phyloP scores from a whole-genome alignment of 2,888 invertebrate species.

The Chrysolina americana region DNA sequence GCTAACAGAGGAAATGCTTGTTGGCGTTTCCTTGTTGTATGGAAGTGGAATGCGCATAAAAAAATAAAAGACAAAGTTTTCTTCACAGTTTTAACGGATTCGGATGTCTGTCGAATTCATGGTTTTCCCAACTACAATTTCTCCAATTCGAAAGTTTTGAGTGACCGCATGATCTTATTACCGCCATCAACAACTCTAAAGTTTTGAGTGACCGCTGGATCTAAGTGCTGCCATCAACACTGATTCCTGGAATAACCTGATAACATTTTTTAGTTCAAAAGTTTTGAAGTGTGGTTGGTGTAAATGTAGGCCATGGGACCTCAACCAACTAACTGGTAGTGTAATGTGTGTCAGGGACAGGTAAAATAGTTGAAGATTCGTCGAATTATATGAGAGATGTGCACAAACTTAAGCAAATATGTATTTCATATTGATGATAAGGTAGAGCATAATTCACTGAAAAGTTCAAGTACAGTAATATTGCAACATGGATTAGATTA shows the following conservation, averaged over 20 bases:
- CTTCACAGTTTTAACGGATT: background rate
- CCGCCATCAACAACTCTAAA: background rate
- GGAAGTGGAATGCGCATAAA: background rate
- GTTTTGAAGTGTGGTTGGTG: background rate
- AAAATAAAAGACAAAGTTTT: background rate
- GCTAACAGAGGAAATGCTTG: background rate
- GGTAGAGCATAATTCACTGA: too few relatives aligned
- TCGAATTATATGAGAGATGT: background rate
- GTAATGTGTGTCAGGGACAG: constrained; percentile 52
- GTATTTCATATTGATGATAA: background rate
- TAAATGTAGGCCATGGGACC: constrained; percentile 16
- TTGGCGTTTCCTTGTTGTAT: background rate
- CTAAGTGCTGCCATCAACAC: background rate
- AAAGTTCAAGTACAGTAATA: too few relatives aligned
- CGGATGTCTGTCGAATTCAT: background rate
- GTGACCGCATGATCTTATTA: background rate
- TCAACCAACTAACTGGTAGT: constrained; percentile 29
- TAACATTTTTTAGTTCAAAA: background rate
- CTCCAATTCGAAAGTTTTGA: background rate
- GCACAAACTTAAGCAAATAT: background rate
- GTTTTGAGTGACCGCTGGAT: background rate
- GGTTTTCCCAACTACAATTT: background rate
- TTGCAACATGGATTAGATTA: too few relatives aligned
- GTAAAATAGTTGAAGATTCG: constrained; percentile 28
- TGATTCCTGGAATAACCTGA: background rate